phyloP scores from a whole-genome alignment of 1,140 invertebrate species.

The Tyrophagus putrescentiae region DNA sequence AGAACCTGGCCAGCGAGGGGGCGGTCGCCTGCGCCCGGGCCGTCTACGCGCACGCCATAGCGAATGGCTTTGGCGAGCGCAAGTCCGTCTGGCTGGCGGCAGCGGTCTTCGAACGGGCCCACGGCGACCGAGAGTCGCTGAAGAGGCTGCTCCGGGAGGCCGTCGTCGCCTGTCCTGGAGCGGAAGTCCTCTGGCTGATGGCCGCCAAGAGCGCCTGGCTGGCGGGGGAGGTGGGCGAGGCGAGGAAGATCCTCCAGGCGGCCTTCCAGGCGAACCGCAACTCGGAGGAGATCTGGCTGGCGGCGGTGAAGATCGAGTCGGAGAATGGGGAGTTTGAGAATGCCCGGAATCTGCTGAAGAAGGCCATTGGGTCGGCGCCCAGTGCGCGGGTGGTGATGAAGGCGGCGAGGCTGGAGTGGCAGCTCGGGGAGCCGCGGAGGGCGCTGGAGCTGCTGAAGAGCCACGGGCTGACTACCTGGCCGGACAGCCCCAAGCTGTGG shows the following conservation, averaged over 20 bases:
- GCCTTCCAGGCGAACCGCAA: conserved; percentile 95
- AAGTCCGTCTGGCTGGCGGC: conserved; percentile 95
- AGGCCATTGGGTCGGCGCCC: conserved; percentile 83
- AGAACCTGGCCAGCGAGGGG: conserved; percentile 72
- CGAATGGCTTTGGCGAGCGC: conserved; percentile 79
- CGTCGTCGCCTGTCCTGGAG: conserved; percentile 91
- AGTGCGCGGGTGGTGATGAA: conserved; percentile 96
- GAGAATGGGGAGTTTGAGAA: conserved; percentile 95
- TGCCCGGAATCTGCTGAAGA: conserved; percentile 73
- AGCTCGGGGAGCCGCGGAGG: conserved; percentile 64
- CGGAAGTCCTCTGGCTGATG: conserved; percentile 96
- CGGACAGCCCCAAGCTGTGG: conserved; percentile 87
- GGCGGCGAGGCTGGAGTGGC: conserved; percentile 95
- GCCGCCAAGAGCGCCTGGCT: conserved; percentile 98
- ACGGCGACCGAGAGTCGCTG: conserved; percentile 77
- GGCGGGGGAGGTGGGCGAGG: conserved; percentile 81
- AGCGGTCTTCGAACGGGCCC: conserved; percentile 87
- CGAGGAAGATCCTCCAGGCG: conserved; percentile 71
- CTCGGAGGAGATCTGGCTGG: conserved; percentile 98
- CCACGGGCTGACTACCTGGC: conserved; percentile 75
- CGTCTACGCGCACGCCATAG: conserved; percentile 79
- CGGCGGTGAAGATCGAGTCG: conserved; percentile 94
- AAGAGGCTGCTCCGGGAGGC: conserved; percentile 78
- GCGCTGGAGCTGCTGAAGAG: conserved; percentile 60
- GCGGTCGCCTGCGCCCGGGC: conserved; percentile 90